Evolutionary conservation across 1,140 invertebrate genomes (phyloP).

Genomic region (Portunus trituberculatus): DNA sequence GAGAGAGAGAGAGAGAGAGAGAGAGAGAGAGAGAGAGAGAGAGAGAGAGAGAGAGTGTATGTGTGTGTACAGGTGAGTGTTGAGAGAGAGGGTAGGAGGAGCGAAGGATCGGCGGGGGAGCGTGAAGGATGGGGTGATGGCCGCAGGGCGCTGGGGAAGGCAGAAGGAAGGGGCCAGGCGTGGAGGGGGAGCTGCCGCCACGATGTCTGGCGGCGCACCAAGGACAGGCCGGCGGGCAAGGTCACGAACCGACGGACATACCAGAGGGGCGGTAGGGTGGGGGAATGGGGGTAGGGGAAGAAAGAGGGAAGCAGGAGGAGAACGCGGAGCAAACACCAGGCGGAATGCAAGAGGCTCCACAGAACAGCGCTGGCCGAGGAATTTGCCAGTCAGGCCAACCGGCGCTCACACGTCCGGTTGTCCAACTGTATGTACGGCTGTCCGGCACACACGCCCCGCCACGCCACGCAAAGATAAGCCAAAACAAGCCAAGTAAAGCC

Average conservation of each 20-base stretch:
- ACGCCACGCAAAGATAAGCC: too few species aligned
- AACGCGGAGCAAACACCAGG: constrained; percentile 25
- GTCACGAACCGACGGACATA: constrained; percentile 58
- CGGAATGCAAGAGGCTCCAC: constrained; percentile 30
- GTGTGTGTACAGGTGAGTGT: too few species aligned
- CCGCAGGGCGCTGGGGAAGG: too few species aligned
- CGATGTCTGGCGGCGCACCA: constrained; percentile 52
- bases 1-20: too few species aligned
- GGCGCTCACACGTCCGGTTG: neutral
- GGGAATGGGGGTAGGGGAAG: neutral
- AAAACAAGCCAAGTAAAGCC: too few species aligned
- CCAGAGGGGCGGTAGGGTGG: neutral
- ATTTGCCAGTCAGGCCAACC: constrained; percentile 50
- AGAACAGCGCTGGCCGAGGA: neutral
- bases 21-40: too few species aligned
- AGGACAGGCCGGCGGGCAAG: constrained; percentile 54
- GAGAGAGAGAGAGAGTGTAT: too few species aligned
- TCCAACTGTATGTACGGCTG: too few species aligned
- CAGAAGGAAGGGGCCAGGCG: neutral
- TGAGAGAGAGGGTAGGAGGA: neutral
- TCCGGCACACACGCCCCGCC: too few species aligned
- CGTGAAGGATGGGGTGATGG: neutral
- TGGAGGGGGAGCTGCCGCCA: constrained; percentile 14
- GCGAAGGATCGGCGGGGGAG: neutral
- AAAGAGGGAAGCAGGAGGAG: neutral